Conservation (phyloP, 64 coral and sea anemone genomes). For the Orbicella faveolata region DNA sequence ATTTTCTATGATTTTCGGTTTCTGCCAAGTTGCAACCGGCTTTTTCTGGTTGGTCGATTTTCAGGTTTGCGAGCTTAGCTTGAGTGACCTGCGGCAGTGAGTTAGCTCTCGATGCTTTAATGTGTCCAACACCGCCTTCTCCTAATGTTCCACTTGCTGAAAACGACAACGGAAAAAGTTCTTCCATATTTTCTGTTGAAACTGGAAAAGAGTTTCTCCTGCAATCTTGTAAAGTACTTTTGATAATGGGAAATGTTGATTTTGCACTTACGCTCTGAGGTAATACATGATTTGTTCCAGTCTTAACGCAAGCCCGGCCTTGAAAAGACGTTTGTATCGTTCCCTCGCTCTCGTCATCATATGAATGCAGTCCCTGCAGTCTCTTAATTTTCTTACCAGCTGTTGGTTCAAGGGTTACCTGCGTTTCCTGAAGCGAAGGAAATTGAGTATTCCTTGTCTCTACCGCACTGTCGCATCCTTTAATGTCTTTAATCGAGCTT, state of each 20-base stretch:
- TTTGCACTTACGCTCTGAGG: background rate
- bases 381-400: background rate
- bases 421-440: background rate
- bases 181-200: background rate
- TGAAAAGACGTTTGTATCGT: background rate
- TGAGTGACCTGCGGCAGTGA: background rate
- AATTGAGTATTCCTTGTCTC: background rate
- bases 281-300: background rate
- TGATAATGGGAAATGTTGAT: slow-evolving; percentile 10
- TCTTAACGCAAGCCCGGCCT: background rate
- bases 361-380: background rate
- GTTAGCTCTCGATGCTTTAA: background rate
- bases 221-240: background rate
- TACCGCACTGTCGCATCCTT: background rate
- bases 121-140: background rate
- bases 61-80: background rate
- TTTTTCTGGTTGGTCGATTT: background rate
- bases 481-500: background rate
- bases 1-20: background rate
- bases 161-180: background rate
- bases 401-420: background rate
- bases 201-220: slow-evolving; percentile 6
- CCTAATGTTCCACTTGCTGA: background rate
- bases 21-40: background rate
- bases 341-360: background rate